Percentiles rank a stretch among this genome's conserved stretches.
phyloP scores from a whole-genome alignment of 2,113 vertebrate species.

The Mus musculus region DNA sequence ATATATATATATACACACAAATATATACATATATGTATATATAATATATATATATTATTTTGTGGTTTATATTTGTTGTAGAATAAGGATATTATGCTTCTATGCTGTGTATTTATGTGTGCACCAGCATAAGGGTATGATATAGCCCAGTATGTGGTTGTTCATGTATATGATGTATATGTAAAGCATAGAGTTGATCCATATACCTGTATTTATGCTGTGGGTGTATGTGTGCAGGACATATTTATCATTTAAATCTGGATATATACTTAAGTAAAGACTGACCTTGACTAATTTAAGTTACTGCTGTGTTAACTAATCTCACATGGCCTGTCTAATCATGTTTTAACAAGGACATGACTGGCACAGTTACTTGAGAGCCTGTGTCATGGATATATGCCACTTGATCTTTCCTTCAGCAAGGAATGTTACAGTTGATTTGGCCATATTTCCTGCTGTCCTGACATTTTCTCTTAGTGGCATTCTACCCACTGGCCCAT shows the following conservation, averaged over 20 bases:
- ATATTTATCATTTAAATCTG: background rate
- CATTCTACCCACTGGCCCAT: too few relatives aligned
- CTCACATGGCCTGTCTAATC: background rate
- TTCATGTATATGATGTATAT: too few relatives aligned
- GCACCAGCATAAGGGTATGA: too few relatives aligned
- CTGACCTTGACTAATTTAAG: background rate
- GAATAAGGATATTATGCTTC: too few relatives aligned
- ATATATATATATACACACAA: too few relatives aligned
- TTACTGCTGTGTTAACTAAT: background rate
- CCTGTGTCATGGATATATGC: background rate
- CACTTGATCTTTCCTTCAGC: background rate
- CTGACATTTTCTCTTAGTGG: background rate
- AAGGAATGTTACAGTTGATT: background rate
- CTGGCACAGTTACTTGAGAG: background rate
- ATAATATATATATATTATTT: too few relatives aligned
- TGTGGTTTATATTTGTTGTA: too few relatives aligned
- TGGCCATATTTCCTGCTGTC: background rate
- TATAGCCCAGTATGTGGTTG: too few relatives aligned
- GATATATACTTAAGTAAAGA: background rate
- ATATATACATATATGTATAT: too few relatives aligned
- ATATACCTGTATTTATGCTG: background rate
- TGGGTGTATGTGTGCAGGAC: background rate
- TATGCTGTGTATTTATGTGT: too few relatives aligned
- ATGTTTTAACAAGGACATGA: background rate
- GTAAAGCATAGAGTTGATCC: background rate